Evolutionary conservation across 92 coral and sea anemone species (phyloP).

Genomic region (Phenganax subtilis): DNA sequence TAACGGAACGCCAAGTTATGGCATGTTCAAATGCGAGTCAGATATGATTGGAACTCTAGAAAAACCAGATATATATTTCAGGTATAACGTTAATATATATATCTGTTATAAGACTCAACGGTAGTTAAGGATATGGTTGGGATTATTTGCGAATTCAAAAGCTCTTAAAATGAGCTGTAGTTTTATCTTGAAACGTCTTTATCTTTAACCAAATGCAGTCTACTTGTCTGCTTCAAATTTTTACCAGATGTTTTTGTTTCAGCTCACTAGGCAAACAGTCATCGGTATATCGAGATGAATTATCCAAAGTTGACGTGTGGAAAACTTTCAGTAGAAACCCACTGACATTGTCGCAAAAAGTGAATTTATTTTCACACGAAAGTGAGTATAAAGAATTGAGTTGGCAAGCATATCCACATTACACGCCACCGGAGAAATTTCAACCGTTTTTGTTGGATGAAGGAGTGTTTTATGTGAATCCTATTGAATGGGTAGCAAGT

Average conservation of each 20-base stretch:
- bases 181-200: not conserved
- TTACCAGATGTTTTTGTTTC: not conserved
- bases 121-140: no score
- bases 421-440: slow-evolving; percentile 71
- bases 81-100: not conserved
- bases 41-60: slow-evolving; percentile 68
- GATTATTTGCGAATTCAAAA: no score
- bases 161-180: no score
- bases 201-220: not conserved
- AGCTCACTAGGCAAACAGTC: slow-evolving; percentile 68
- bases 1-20: slow-evolving; percentile 56
- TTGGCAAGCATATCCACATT: slow-evolving; percentile 90
- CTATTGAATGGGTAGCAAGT: slow-evolving; percentile 88
- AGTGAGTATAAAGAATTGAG: slow-evolving; percentile 45
- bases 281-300: slow-evolving; percentile 55
- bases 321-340: slow-evolving; percentile 75
- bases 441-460: slow-evolving; percentile 80
- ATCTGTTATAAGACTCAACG: not conserved
- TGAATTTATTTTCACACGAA: slow-evolving; percentile 49
- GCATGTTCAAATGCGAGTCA: slow-evolving; percentile 56
- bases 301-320: slow-evolving; percentile 45
- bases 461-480: slow-evolving; percentile 90
- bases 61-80: slow-evolving; percentile 66
- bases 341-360: slow-evolving; percentile 51
- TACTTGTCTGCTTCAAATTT: not conserved